These are phyloP conservation scores for Hesperophylax magnus DNA, from an alignment of 1,140 invertebrate species.

Conservation along the genomic window DNA sequence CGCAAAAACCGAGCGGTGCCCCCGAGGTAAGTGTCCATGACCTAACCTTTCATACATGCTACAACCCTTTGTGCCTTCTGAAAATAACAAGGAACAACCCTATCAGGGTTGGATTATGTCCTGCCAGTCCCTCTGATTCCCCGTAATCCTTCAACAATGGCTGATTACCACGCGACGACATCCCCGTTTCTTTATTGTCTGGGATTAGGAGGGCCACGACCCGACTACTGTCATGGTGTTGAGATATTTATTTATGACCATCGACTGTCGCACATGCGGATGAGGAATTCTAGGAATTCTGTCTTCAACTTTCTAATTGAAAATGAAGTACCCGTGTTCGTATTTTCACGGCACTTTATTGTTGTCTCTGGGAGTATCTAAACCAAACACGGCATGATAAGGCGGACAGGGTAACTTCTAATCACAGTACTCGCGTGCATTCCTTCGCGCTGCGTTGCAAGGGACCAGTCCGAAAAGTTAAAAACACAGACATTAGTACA, in stretches of 20 bases:
- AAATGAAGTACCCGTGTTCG: slow-evolving; percentile 8
- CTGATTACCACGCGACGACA: not conserved
- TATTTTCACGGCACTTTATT: slow-evolving; percentile 24
- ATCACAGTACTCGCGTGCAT: too few species aligned
- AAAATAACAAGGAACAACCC: not conserved
- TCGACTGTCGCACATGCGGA: slow-evolving; percentile 17
- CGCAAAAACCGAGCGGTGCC: slow-evolving; percentile 73
- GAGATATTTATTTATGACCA: slow-evolving; percentile 14
- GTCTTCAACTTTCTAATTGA: slow-evolving; percentile 25
- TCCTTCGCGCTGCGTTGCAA: too few species aligned
- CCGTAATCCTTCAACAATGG: not conserved
- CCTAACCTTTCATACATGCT: slow-evolving; percentile 44
- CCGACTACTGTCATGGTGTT: slow-evolving; percentile 32
- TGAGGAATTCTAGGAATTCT: slow-evolving; percentile 8
- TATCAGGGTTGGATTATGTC: not conserved
- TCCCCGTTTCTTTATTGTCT: slow-evolving; percentile 29
- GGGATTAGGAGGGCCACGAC: slow-evolving; percentile 11
- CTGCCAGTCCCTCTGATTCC: not conserved
- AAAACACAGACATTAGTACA: too few species aligned
- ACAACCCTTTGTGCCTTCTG: slow-evolving; percentile 45
- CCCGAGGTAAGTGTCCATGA: slow-evolving; percentile 64
- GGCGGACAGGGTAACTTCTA: slow-evolving; percentile 1
- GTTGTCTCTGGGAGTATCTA: slow-evolving; percentile 8
- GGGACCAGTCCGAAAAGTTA: too few species aligned
- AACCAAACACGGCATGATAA: slow-evolving; percentile 18